Percentiles rank a stretch among this genome's conserved stretches.
Conservation (phyloP, 2,113 vertebrate genomes). For the Pseudorasbora parva region DNA sequence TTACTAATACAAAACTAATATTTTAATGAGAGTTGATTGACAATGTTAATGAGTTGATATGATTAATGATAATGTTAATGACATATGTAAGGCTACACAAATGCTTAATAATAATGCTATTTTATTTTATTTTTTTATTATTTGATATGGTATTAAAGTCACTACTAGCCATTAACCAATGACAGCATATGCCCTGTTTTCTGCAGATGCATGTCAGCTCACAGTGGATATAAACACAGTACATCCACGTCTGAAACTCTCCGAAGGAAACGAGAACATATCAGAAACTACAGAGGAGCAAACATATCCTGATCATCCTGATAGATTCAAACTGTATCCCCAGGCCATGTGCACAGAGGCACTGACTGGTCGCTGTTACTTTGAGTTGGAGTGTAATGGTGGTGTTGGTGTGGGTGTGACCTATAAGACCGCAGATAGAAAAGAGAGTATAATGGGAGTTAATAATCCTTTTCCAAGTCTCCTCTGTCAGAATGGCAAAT, state of each 20-base stretch:
- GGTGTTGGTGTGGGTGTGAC: constrained; percentile 1
- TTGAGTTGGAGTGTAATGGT: constrained; percentile 27
- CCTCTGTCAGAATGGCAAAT: neutral
- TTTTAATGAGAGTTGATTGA: no score
- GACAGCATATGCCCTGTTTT: neutral
- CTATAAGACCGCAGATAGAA: constrained; percentile 19
- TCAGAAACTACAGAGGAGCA: neutral
- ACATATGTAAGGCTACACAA: no score
- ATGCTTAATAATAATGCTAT: no score
- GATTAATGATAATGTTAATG: no score
- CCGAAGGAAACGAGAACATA: neutral
- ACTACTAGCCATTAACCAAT: neutral
- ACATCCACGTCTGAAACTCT: neutral
- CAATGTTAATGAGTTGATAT: no score
- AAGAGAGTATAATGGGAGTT: neutral
- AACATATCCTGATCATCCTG: constrained; percentile 24
- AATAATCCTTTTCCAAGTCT: neutral
- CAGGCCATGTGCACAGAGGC: constrained; percentile 7
- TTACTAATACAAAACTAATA: no score
- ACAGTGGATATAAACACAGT: constrained; percentile 29
- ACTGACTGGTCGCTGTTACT: constrained; percentile 17
- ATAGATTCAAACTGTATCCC: constrained; percentile 18
- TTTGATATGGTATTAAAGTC: no score
- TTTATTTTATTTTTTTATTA: no score
- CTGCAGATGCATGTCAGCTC: constrained; percentile 6